Percentiles rank a stretch among this genome's conserved stretches.
These are phyloP conservation scores for Elysia crispata DNA, from an alignment of 2,888 invertebrate genomes.

Conservation along the genomic window DNA sequence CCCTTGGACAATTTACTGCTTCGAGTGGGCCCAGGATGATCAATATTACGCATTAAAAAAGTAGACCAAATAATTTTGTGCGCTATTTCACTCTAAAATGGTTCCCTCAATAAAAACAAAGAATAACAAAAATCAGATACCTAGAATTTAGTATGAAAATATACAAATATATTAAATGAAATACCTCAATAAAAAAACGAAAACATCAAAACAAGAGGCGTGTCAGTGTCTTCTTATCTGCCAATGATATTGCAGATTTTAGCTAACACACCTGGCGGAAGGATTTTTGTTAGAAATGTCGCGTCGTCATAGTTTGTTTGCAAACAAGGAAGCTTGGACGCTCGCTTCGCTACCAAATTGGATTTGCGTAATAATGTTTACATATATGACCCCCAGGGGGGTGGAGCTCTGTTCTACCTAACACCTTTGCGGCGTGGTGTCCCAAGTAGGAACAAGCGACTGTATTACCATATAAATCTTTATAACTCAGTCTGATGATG, in stretches of 20 bases:
- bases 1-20: no score
- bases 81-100: no score
- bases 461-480: no score
- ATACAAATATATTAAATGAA: background rate
- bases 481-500: no score
- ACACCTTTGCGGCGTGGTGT: background rate
- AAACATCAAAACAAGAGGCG: no score
- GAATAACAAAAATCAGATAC: background rate
- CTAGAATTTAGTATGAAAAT: background rate
- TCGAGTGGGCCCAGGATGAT: background rate
- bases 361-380: slow-evolving; percentile 1
- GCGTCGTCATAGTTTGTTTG: slow-evolving; percentile 6
- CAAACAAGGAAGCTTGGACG: slow-evolving; percentile 16
- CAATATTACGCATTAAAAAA: background rate
- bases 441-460: background rate
- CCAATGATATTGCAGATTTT: background rate
- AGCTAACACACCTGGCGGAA: slow-evolving; percentile 30
- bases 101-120: no score
- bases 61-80: no score
- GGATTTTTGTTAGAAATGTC: slow-evolving; percentile 21
- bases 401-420: background rate
- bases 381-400: background rate
- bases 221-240: background rate
- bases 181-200: no score
- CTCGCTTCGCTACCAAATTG: background rate